Percentiles rank a stretch among this genome's conserved stretches.
Evolutionary conservation across 1,140 invertebrate species (phyloP).

Genomic region (Mya arenaria): DNA sequence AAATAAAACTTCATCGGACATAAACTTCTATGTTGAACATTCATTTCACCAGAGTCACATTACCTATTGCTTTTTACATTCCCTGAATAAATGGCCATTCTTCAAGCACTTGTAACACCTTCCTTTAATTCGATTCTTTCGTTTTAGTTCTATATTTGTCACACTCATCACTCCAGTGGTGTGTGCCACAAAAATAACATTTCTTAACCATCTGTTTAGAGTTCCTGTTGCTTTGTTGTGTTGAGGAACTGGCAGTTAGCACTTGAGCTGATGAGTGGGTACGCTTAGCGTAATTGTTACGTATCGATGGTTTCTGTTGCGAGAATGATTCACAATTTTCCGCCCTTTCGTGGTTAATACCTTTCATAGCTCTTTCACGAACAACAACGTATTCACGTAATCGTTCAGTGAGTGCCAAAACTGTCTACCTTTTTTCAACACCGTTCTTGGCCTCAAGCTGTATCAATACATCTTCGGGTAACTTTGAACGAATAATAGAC

Average conservation of each 20-base stretch:
- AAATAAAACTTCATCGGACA: not conserved
- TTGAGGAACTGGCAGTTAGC: not conserved
- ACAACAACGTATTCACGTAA: not conserved
- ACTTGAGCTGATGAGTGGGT: not conserved
- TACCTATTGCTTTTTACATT: not conserved
- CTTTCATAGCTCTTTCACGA: not conserved
- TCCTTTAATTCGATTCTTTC: not conserved
- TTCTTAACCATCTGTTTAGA: not conserved
- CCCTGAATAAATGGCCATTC: not conserved
- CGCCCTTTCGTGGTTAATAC: not conserved
- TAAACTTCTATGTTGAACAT: not conserved
- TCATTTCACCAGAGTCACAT: not conserved
- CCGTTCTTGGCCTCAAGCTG: not conserved
- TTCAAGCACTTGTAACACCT: constrained; percentile 1
- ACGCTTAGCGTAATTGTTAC: not conserved
- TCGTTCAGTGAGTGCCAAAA: not conserved
- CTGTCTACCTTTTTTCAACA: not conserved
- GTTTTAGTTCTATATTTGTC: not conserved
- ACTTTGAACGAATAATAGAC: not conserved
- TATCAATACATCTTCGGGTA: not conserved
- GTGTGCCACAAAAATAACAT: not conserved
- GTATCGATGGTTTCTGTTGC: not conserved
- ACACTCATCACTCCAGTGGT: constrained; percentile 11
- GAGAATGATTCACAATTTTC: not conserved
- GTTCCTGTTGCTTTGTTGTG: not conserved